Conservation (phyloP, 2,797 vertebrate species). For the Poeciliopsis infans region DNA sequence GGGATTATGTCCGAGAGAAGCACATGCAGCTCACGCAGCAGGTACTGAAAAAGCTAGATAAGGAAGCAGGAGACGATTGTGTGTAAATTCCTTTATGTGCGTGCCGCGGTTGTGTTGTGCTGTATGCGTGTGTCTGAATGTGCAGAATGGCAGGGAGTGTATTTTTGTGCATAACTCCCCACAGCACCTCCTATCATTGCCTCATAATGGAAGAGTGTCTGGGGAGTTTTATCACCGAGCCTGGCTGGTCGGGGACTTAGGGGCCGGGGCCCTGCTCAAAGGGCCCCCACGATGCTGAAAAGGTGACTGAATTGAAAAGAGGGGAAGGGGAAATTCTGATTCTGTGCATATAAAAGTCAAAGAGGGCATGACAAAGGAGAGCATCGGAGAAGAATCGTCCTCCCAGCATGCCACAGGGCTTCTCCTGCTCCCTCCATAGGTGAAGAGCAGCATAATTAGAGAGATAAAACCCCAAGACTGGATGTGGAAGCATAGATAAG, state of each 20-base stretch:
- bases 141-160: constrained; percentile 24
- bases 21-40: constrained; percentile 46
- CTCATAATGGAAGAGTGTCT: constrained; percentile 68
- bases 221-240: constrained; percentile 76
- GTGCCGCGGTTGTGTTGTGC: constrained; percentile 29
- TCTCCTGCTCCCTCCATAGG: constrained; percentile 70
- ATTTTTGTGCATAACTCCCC: constrained; percentile 35
- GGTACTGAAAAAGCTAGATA: constrained; percentile 59
- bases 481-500: constrained; percentile 78
- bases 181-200: constrained; percentile 61
- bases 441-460: constrained; percentile 83
- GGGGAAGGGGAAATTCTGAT: constrained; percentile 31
- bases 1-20: constrained; percentile 51
- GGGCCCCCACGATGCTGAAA: constrained; percentile 68
- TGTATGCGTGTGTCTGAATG: constrained; percentile 21
- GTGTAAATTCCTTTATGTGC: constrained; percentile 55
- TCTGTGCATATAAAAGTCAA: constrained; percentile 58
- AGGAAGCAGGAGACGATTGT: constrained; percentile 40
- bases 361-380: constrained; percentile 59
- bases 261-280: constrained; percentile 53
- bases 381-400: constrained; percentile 38
- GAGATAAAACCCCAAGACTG: constrained; percentile 75
- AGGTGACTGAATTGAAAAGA: constrained; percentile 73
- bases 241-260: constrained; percentile 58
- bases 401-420: constrained; percentile 66